Conservation (phyloP, 64 coral and sea anemone species). For the Platygyra sinensis region DNA sequence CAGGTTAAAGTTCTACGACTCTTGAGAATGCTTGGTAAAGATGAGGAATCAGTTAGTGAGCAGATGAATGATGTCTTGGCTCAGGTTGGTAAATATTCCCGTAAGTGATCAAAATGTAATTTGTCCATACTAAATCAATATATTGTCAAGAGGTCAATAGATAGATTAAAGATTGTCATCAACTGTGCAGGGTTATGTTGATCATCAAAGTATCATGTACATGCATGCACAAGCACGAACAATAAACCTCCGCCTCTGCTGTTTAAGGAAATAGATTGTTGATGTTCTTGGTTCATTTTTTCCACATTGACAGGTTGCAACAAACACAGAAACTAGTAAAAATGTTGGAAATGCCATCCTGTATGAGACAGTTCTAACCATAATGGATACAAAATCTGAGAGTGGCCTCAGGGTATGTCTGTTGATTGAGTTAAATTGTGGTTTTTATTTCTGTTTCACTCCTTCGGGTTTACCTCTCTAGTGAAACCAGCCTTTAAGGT, state of each 20-base stretch:
- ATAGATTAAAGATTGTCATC: too few relatives aligned
- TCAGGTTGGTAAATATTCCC: conserved; percentile 57
- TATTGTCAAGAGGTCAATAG: too few relatives aligned
- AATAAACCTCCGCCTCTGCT: too few relatives aligned
- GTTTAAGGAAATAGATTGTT: too few relatives aligned
- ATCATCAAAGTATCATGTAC: too few relatives aligned
- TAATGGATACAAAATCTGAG: conserved; percentile 99
- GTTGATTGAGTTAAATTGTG: neutral
- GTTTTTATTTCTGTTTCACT: neutral
- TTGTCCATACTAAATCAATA: neutral
- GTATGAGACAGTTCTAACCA: conserved; percentile 97
- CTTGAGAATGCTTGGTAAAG: conserved; percentile 96
- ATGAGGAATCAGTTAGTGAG: conserved; percentile 92
- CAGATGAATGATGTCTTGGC: conserved; percentile 99
- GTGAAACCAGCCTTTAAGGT: neutral
- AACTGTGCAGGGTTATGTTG: neutral
- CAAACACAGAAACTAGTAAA: conserved; percentile 99
- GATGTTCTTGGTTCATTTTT: neutral
- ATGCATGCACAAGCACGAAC: too few relatives aligned
- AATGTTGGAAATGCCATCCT: conserved; percentile 99
- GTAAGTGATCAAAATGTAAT: neutral
- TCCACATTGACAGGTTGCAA: conserved; percentile 72
- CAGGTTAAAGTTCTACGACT: conserved; percentile 92
- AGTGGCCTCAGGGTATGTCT: conserved; percentile 89
- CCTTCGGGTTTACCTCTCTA: neutral